Evolutionary conservation across 2,797 vertebrate species (phyloP).

Genomic region (Atherinosoma microstoma): DNA sequence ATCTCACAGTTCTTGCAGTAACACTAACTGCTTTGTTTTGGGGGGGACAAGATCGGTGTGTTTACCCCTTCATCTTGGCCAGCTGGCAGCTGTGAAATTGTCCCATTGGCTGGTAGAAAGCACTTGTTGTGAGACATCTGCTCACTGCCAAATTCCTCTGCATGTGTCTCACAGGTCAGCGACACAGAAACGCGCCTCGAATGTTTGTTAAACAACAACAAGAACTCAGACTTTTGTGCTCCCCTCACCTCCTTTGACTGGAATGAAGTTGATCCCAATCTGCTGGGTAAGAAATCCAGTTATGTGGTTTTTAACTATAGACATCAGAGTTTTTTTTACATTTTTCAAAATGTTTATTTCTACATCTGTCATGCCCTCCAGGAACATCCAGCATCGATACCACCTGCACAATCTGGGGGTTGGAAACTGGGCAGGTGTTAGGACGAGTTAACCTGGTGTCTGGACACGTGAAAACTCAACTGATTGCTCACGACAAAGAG

Average conservation of each 20-base stretch:
- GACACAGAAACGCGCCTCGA: slow-evolving; percentile 98
- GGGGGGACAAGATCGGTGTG: background rate
- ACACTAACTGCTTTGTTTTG: background rate
- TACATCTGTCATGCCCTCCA: slow-evolving; percentile 60
- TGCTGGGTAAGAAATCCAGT: slow-evolving; percentile 87
- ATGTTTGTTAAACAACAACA: slow-evolving; percentile 98
- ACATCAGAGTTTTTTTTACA: too few species aligned
- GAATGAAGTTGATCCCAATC: slow-evolving; percentile 98
- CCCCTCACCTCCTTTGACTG: slow-evolving; percentile 98
- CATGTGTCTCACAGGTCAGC: slow-evolving; percentile 86
- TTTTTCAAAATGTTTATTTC: too few species aligned
- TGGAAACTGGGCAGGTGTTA: slow-evolving; percentile 97
- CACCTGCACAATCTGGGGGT: slow-evolving; percentile 98
- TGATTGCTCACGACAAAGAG: slow-evolving; percentile 99
- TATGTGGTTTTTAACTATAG: too few species aligned
- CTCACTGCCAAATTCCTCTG: background rate
- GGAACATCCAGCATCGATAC: slow-evolving; percentile 98
- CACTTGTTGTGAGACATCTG: background rate
- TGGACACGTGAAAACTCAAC: slow-evolving; percentile 97
- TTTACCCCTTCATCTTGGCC: background rate
- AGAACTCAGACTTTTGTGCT: slow-evolving; percentile 99
- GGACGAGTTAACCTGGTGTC: slow-evolving; percentile 97
- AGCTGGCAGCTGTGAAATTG: background rate
- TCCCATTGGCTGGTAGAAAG: background rate
- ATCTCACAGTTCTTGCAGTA: background rate